phyloP scores from a whole-genome alignment of 2,888 invertebrate species.

The Trachelus stipa region DNA sequence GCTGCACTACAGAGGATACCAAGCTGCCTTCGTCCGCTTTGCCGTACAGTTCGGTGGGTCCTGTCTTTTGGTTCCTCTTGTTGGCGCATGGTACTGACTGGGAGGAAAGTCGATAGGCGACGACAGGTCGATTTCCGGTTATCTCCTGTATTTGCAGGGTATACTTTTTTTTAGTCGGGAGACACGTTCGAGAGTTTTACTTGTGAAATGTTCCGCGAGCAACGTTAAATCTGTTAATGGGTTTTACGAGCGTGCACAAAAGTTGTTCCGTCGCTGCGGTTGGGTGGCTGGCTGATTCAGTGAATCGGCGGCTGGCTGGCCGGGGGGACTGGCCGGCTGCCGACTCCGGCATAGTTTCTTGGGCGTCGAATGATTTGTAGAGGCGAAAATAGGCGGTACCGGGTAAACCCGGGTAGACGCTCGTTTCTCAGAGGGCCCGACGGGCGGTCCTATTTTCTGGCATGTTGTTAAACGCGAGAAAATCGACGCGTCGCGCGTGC shows the following conservation, averaged over 20 bases:
- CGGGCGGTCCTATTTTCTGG: not conserved
- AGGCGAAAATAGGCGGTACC: conserved; percentile 41
- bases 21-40: too few species aligned
- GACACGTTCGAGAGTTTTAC: too few species aligned
- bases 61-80: too few species aligned
- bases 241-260: conserved; percentile 46
- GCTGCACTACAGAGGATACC: too few species aligned
- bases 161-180: too few species aligned
- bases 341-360: conserved; percentile 40
- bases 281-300: too few species aligned
- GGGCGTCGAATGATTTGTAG: conserved; percentile 50
- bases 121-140: too few species aligned
- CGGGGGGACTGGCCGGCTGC: not conserved
- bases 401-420: conserved; percentile 7
- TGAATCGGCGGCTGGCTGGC: conserved; percentile 19
- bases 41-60: too few species aligned
- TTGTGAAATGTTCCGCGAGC: not conserved
- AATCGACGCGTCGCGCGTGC: not conserved
- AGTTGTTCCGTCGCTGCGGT: conserved; percentile 10
- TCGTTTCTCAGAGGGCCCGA: not conserved
- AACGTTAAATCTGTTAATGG: conserved; percentile 48
- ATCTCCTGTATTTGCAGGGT: too few species aligned
- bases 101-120: too few species aligned
- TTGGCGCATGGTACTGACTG: too few species aligned
- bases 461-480: not conserved